Percentiles rank a stretch among this genome's conserved stretches.
Conservation (phyloP, 2,888 invertebrate species). For the Sinhomidia bicolor region DNA sequence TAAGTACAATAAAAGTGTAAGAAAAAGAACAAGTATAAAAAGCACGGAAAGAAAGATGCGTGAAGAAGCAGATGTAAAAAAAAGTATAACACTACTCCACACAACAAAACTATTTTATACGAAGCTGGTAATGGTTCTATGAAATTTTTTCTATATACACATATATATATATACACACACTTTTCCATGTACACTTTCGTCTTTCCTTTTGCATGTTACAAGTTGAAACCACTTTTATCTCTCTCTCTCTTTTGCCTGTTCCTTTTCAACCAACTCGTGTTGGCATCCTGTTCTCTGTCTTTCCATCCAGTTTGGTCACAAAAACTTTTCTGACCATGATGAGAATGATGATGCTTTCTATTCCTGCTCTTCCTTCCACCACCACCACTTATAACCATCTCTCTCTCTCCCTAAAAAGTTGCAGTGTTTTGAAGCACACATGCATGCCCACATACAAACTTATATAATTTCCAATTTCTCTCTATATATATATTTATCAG, state of each 20-base stretch:
- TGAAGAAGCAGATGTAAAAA: no score
- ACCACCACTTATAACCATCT: no score
- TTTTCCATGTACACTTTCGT: background rate
- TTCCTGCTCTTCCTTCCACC: background rate
- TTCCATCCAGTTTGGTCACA: slow-evolving; percentile 50
- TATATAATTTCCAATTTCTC: background rate
- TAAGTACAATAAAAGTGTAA: no score
- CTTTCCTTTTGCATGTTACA: background rate
- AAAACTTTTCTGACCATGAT: slow-evolving; percentile 1
- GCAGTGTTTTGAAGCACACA: background rate
- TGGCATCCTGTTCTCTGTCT: slow-evolving; percentile 33
- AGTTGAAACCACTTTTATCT: no score
- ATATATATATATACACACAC: background rate
- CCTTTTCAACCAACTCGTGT: background rate
- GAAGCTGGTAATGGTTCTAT: background rate
- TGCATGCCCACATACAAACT: background rate
- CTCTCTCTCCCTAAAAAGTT: background rate
- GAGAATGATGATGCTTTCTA: slow-evolving; percentile 5
- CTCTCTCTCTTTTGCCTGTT: background rate
- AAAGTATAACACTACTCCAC: no score
- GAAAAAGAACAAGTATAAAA: no score
- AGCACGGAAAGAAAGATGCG: no score
- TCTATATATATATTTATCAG: background rate
- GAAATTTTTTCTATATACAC: no score
- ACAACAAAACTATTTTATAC: no score